Evolutionary conservation across 1,140 invertebrate species (phyloP).

Genomic region (Neotoxoptera formosana): DNA sequence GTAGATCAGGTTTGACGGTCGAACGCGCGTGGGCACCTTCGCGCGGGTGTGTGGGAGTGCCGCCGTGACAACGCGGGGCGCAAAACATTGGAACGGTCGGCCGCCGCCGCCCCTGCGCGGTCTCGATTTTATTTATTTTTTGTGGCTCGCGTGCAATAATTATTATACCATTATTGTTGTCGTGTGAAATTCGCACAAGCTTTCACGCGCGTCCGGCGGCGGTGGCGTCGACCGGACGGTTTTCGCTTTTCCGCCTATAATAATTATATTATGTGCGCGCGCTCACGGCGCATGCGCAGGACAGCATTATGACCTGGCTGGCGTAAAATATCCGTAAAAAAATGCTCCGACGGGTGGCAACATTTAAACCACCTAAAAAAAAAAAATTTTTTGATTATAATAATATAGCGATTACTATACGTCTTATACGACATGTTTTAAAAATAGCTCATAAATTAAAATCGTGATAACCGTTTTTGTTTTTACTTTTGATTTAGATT

Average conservation of each 20-base stretch:
- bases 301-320: too few species aligned
- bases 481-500: too few species aligned
- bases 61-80: neutral
- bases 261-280: too few species aligned
- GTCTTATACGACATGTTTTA: too few species aligned
- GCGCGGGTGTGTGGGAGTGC: neutral
- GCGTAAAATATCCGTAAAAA: too few species aligned
- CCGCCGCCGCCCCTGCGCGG: neutral
- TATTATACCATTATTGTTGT: conserved; percentile 4
- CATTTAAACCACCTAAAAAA: too few species aligned
- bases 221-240: neutral
- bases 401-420: too few species aligned
- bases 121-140: neutral
- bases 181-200: neutral
- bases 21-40: neutral
- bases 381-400: too few species aligned
- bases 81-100: neutral
- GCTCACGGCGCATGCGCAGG: neutral
- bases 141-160: neutral
- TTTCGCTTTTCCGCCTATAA: neutral
- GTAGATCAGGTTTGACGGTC: neutral
- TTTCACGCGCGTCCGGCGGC: neutral
- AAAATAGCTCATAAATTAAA: too few species aligned
- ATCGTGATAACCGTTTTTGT: too few species aligned
- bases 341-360: too few species aligned